Conservation (phyloP, 2,113 vertebrate genomes). For the Notarius lentiginosus region DNA sequence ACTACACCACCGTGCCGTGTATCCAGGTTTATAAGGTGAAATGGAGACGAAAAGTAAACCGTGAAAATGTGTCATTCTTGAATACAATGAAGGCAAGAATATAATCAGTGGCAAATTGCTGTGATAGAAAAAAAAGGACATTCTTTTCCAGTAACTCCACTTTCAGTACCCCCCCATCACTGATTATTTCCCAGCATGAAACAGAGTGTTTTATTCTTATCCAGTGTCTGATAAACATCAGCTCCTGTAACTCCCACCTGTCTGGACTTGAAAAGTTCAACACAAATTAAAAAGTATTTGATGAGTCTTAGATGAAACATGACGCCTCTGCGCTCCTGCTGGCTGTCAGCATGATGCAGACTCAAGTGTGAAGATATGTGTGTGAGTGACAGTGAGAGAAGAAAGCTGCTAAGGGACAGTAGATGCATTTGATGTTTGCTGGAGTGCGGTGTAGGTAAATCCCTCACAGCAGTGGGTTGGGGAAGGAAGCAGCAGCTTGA, state of each 20-base stretch:
- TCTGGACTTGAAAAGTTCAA: background rate
- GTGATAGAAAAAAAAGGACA: background rate
- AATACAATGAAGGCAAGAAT: background rate
- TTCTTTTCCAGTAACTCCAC: background rate
- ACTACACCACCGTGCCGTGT: no score
- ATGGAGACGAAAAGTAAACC: background rate
- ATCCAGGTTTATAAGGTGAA: background rate
- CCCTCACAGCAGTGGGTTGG: background rate
- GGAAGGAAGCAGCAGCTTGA: background rate
- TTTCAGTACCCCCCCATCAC: background rate
- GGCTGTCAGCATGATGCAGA: background rate
- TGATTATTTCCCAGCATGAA: background rate
- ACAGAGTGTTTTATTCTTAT: background rate
- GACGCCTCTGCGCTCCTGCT: background rate
- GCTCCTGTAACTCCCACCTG: background rate
- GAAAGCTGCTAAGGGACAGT: background rate
- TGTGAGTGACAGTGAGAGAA: background rate
- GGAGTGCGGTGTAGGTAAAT: background rate
- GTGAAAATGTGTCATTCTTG: background rate
- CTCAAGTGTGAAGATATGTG: background rate
- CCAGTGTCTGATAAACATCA: background rate
- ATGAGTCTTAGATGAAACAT: background rate
- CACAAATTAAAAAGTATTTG: background rate
- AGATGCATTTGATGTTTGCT: background rate
- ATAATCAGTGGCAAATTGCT: background rate